Evolutionary conservation across 2,797 vertebrate genomes (phyloP).

Genomic region (Rhinogobio ventralis): DNA sequence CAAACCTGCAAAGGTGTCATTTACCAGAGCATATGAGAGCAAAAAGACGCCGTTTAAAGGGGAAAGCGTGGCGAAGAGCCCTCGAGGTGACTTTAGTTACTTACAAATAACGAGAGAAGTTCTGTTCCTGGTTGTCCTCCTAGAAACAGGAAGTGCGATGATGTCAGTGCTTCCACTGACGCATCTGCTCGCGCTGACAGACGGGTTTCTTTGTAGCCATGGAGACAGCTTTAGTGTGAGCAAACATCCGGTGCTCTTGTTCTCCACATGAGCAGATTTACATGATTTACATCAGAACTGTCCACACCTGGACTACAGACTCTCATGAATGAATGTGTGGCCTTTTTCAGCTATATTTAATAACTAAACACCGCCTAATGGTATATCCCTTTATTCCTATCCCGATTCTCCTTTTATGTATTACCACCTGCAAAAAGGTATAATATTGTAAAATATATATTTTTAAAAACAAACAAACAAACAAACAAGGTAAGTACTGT

Average conservation of each 20-base stretch:
- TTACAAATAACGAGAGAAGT: not conserved
- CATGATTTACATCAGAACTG: slow-evolving; percentile 15
- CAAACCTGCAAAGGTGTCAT: slow-evolving; percentile 47
- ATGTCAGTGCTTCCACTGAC: slow-evolving; percentile 70
- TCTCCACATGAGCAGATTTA: not conserved
- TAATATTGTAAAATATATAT: too few species aligned
- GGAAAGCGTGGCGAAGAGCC: not conserved
- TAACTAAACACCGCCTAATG: not conserved
- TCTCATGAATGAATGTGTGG: not conserved
- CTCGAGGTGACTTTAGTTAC: not conserved
- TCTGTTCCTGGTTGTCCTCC: slow-evolving; percentile 55
- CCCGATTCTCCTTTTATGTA: too few species aligned
- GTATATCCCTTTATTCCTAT: too few species aligned
- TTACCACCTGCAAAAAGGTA: too few species aligned
- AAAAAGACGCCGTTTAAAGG: not conserved
- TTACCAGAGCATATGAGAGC: not conserved
- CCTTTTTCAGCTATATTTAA: not conserved
- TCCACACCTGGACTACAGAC: slow-evolving; percentile 8
- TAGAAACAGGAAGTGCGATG: slow-evolving; percentile 77
- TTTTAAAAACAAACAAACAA: too few species aligned
- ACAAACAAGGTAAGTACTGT: too few species aligned
- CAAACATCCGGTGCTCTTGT: slow-evolving; percentile 58
- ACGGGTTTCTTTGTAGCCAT: slow-evolving; percentile 63
- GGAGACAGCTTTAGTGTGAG: slow-evolving; percentile 56
- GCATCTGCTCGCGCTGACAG: slow-evolving; percentile 65